Base-by-base conservation (phyloP, 2,888 invertebrate genomes). In the Belgica antarctica region DNA sequence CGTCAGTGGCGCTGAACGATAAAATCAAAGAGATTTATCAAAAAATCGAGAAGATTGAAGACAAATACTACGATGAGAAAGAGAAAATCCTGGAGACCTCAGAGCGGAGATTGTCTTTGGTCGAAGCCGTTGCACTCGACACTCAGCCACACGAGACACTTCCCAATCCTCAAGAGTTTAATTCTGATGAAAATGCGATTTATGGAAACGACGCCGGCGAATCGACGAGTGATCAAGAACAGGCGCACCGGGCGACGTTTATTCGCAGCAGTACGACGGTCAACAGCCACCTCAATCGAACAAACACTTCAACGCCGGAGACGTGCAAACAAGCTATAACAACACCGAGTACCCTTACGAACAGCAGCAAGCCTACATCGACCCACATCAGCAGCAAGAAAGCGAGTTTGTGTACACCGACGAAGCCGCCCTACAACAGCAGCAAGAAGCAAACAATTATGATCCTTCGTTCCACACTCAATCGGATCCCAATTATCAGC, bases 1-100 rank as follows among this genome's bases (percentile, higher is more conserved):
- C 47, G 27, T 25, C 65, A 15, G n/a, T 57, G 31, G 59, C 36
- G 36, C 10, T 70, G 15, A 70, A 61, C 25, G 70, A 70, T 36
- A 70, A 70, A 70, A 70, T 70, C 31, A 61, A 57, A 46, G 61
- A 36, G 31, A 36, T 63, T 24, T 36, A 63, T 5, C 41, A 4
- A 17, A 46, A 65, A 28, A 65, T 46, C 24, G 47, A 65, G 41
- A 31, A 59, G n/a, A 59, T 59, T 24, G 62, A 36, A 8, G 47
- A 2, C 36, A 24, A 46, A 25, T 65, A 27, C 41, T 65, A 41
- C n/a, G 59, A 59, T 27, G 59, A 12, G 59, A 34, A 62, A 65
- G 27, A 19, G 8, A 47, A 65, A 36, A 47, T 65, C 46, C 41
- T 46, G 17, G 36, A 46, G 17, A 52, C 4, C 46, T 10, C 4